Conservation (phyloP, 2,113 vertebrate species). For the Leucoraja erinaceus region DNA sequence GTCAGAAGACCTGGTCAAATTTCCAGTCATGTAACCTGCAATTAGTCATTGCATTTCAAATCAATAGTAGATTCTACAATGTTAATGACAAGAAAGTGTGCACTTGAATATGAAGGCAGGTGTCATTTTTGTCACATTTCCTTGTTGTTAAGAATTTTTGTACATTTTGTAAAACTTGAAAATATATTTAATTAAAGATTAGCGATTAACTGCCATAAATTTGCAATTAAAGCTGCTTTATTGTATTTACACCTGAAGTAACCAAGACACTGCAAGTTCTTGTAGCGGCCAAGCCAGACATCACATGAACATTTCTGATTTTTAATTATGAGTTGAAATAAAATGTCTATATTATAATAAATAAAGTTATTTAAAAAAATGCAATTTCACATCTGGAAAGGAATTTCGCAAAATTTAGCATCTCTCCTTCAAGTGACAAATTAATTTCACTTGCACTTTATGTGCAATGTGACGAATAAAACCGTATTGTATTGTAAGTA, state of each 20-base stretch:
- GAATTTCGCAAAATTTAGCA: not conserved
- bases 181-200: not conserved
- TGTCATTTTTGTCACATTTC: not conserved
- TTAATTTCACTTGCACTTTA: too few relatives aligned
- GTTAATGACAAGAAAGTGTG: too few relatives aligned
- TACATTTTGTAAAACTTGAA: not conserved
- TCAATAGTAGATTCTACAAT: too few relatives aligned
- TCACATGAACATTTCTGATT: not conserved
- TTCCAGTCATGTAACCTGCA: too few relatives aligned
- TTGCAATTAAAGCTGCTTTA: not conserved
- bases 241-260: not conserved
- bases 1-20: too few relatives aligned
- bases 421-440: not conserved
- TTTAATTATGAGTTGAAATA: constrained; percentile 10
- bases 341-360: not conserved
- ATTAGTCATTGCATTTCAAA: too few relatives aligned
- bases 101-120: too few relatives aligned
- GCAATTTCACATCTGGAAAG: not conserved
- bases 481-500: too few relatives aligned
- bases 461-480: too few relatives aligned
- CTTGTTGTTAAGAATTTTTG: not conserved
- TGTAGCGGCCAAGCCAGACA: not conserved
- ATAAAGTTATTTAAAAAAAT: not conserved
- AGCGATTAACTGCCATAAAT: not conserved
- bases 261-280: not conserved